A percentile compares a stretch with the other conserved stretches of the same genome.
These are phyloP conservation scores for Bubo bubo DNA, from an alignment of 2,113 vertebrate genomes.

Conservation along the genomic window DNA sequence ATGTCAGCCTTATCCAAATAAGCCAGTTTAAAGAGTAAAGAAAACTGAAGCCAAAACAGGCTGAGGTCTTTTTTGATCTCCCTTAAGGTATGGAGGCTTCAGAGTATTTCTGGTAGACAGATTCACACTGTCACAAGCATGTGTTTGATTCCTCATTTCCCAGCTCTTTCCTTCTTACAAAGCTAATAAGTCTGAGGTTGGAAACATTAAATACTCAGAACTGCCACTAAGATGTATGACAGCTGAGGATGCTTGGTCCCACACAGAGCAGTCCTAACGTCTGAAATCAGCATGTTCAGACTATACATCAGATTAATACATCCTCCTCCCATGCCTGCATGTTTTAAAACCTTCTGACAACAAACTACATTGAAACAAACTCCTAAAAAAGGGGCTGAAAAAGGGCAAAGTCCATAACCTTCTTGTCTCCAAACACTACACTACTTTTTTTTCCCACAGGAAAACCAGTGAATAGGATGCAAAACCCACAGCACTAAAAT, in stretches of 20 bases:
- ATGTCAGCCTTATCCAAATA: slow-evolving; percentile 23
- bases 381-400: background rate
- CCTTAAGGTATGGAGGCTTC: background rate
- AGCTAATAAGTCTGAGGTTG: background rate
- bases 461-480: background rate
- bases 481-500: background rate
- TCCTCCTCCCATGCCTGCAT: background rate
- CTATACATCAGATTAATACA: background rate
- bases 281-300: background rate
- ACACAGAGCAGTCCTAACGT: background rate
- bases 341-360: slow-evolving; percentile 21
- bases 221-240: background rate
- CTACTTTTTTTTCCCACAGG: background rate
- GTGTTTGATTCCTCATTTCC: background rate
- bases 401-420: background rate
- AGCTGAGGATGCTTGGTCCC: background rate
- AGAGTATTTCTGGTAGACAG: slow-evolving; percentile 6
- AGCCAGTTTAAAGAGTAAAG: slow-evolving; percentile 22
- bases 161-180: background rate
- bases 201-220: background rate
- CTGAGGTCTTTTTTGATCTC: slow-evolving; percentile 37
- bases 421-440: background rate
- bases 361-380: background rate
- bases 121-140: background rate
- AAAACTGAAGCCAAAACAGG: background rate